A percentile compares a stretch with the other conserved stretches of the same genome.
Conservation (phyloP, 1,140 invertebrate species). For the Oryctes rhinoceros region DNA sequence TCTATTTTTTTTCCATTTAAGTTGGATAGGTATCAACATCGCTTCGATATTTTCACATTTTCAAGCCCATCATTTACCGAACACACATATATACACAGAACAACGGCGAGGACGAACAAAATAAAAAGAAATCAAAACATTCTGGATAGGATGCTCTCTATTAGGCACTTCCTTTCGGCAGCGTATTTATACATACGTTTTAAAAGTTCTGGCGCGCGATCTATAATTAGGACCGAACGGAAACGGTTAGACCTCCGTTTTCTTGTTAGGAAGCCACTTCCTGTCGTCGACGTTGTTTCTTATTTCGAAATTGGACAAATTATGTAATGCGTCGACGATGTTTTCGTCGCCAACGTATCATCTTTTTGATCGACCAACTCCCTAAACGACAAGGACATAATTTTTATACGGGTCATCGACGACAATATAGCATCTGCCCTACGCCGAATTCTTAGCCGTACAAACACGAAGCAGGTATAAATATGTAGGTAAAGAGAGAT, state of each 20-base stretch:
- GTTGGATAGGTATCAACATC: background rate
- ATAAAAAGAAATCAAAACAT: constrained; percentile 38
- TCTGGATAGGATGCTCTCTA: constrained; percentile 37
- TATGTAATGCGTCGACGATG: constrained; percentile 34
- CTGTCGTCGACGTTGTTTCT: constrained; percentile 34
- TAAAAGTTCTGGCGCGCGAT: constrained; percentile 30
- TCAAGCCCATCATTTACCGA: constrained; percentile 12
- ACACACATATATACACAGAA: background rate
- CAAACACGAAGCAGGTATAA: background rate
- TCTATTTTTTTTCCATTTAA: no score
- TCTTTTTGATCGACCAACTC: background rate
- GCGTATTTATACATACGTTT: constrained; percentile 34
- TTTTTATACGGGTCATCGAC: background rate
- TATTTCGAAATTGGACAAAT: constrained; percentile 31
- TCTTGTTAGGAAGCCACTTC: constrained; percentile 41
- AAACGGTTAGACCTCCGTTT: constrained; percentile 36
- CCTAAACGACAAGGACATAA: constrained; percentile 20
- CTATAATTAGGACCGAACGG: constrained; percentile 41
- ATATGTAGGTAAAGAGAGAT: background rate
- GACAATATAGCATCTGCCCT: background rate
- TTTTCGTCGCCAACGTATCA: background rate
- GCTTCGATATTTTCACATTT: background rate
- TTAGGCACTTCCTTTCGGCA: constrained; percentile 41
- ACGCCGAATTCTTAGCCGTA: background rate
- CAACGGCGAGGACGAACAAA: constrained; percentile 7